A percentile compares a stretch with the other conserved stretches of the same genome.
phyloP scores from a whole-genome alignment of 2,888 invertebrate genomes.

The Apotomis betuletana region DNA sequence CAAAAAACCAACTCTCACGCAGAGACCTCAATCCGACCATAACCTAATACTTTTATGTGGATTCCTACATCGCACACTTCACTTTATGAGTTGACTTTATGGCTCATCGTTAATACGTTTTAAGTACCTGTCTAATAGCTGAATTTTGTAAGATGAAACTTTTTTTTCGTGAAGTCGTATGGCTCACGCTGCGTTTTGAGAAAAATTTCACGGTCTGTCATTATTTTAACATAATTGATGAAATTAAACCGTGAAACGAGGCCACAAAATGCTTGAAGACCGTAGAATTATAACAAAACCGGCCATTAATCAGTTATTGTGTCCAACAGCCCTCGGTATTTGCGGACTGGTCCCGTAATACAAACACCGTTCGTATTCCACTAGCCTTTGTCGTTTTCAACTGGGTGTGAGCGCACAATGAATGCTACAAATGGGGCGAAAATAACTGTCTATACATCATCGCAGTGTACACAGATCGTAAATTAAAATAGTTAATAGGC shows the following conservation, averaged over 20 bases:
- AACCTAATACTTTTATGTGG: slow-evolving; percentile 68
- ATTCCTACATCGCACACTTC: slow-evolving; percentile 75
- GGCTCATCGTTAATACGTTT: slow-evolving; percentile 70
- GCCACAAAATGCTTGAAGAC: slow-evolving; percentile 78
- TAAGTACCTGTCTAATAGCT: slow-evolving; percentile 64
- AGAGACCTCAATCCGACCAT: slow-evolving; percentile 48
- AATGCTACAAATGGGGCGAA: slow-evolving; percentile 71
- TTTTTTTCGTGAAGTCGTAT: slow-evolving; percentile 19
- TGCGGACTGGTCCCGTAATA: slow-evolving; percentile 72
- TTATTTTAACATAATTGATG: slow-evolving; percentile 37
- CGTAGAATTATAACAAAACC: slow-evolving; percentile 77
- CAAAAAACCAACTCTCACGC: slow-evolving; percentile 68
- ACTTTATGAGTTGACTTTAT: slow-evolving; percentile 69
- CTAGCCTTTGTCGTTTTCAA: slow-evolving; percentile 70
- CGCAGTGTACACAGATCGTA: slow-evolving; percentile 73
- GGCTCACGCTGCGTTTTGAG: slow-evolving; percentile 16
- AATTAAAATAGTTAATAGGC: slow-evolving; percentile 55
- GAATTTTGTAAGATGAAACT: slow-evolving; percentile 55
- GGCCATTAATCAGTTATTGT: slow-evolving; percentile 81
- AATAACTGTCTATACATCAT: slow-evolving; percentile 73
- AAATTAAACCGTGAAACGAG: slow-evolving; percentile 80
- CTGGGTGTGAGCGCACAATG: slow-evolving; percentile 79
- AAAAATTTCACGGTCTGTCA: slow-evolving; percentile 29
- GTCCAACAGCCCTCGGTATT: slow-evolving; percentile 71
- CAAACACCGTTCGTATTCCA: slow-evolving; percentile 59